Conservation (phyloP, 2,113 vertebrate genomes). For the Catagonus wagneri region DNA sequence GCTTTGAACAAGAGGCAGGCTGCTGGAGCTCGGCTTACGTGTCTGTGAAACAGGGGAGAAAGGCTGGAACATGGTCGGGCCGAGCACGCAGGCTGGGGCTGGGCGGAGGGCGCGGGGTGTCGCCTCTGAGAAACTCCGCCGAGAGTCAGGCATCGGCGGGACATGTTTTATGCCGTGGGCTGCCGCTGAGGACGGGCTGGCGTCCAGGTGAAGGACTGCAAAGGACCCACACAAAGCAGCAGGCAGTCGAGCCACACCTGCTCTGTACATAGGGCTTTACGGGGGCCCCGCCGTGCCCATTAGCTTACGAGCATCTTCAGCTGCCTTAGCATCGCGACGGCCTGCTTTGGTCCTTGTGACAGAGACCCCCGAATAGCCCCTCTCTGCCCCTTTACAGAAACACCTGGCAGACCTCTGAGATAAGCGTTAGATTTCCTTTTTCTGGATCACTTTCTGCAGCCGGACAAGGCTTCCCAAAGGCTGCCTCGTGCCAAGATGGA, state of each 20-base stretch:
- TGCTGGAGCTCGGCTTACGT: rapidly evolving
- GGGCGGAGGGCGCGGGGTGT: rapidly evolving
- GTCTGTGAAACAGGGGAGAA: background rate
- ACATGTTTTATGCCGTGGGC: background rate
- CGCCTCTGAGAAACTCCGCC: background rate
- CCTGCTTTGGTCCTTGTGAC: too few relatives aligned
- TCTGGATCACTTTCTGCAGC: background rate
- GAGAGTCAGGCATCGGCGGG: background rate
- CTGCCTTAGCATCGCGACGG: rapidly evolving
- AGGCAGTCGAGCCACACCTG: rapidly evolving
- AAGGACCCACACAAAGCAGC: rapidly evolving
- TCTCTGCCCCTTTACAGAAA: background rate
- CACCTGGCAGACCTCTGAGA: background rate
- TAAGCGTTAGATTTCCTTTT: background rate
- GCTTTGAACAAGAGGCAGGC: too few relatives aligned
- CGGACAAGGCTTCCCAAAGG: rapidly evolving
- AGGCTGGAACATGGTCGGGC: rapidly evolving
- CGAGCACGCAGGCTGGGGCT: background rate
- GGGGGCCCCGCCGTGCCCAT: rapidly evolving
- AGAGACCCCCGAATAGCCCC: background rate
- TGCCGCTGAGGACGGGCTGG: background rate
- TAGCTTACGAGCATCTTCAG: rapidly evolving
- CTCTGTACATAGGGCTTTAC: background rate
- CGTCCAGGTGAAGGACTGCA: rapidly evolving
- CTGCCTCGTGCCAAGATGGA: rapidly evolving